Conservation (phyloP, 2,113 vertebrate genomes). For the Gymnorhina tibicen region DNA sequence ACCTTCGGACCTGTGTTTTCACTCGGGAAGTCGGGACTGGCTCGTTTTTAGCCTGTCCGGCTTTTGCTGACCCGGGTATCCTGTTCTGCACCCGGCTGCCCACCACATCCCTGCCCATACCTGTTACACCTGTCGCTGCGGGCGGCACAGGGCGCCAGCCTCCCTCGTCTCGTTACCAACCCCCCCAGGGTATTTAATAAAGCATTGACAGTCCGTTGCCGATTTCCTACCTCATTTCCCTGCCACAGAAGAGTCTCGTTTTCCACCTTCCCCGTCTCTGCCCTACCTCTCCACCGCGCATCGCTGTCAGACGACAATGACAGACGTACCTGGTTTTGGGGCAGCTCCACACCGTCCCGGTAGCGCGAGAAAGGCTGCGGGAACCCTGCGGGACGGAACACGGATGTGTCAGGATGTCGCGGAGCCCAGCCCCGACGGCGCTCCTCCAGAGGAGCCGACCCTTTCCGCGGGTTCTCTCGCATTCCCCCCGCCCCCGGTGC, state of each 20-base stretch:
- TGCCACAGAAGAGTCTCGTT: background rate
- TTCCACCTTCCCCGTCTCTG: background rate
- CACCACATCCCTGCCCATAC: accelerated
- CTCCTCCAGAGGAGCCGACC: background rate
- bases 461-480: accelerated
- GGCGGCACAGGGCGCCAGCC: background rate
- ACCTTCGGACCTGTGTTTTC: background rate
- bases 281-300: background rate
- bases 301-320: background rate
- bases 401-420: background rate
- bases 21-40: background rate
- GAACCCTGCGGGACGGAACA: constrained; percentile 38
- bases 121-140: background rate
- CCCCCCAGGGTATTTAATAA: accelerated
- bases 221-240: background rate
- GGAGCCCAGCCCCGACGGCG: background rate
- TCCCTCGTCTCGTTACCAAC: background rate
- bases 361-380: constrained; percentile 18
- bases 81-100: accelerated
- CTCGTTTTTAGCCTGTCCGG: background rate
- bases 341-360: background rate
- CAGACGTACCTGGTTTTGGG: constrained; percentile 34
- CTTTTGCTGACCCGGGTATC: background rate
- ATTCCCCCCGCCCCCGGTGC: background rate
- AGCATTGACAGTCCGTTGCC: accelerated